Evolutionary conservation across 2,888 invertebrate genomes (phyloP), one percentile per base, ranked within the genome.

Genomic region (Xanthorhoe spadicearia): DNA sequence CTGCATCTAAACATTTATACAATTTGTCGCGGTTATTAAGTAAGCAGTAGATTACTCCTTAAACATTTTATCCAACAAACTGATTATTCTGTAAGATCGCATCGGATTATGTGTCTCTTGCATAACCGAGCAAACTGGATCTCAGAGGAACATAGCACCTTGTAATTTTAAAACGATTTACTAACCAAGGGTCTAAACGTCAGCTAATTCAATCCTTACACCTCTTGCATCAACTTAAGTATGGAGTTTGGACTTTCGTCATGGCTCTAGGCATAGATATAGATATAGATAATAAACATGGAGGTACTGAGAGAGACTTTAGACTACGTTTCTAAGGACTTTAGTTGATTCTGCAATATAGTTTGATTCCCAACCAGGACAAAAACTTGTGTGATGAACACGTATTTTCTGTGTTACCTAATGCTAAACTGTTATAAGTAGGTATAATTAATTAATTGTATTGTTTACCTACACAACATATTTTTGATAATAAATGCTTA

Each of bases 141-240:
- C 50, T 18, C 10, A 53, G 46, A 32, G 8, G 32, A 59, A 50
- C 23, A 43, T 50, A 10, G 28, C 63, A 49, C 60, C 57, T 54
- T 58, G 54, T 64, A 68, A 68, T 68, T 68, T 64, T 57, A 61
- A 54, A 68, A 49, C 51, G 50, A 61, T 68, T 63, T 58, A 57
- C 53, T 51, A 59, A 51, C 57, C 50, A 52, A 57, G 35, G 57
- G 68, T 23, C 53, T 61, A 64, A 63, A 15, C 62, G 49, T 32
- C 15, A 8, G 32, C 55, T 68, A 61, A 64, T 64, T 64, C 64
- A 50, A 32, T 64, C 46, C 56, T 56, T 57, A 48, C 57, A 63
- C 64, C 56, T 53, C 63, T 68, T 68, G 57, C 64, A 54, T 61
- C 61, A 61, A 32, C 13, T 28, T 64, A 64, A 68, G 61, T 68